Evolutionary conservation across 2,113 vertebrate species (phyloP).

Genomic region (Ictalurus punctatus): DNA sequence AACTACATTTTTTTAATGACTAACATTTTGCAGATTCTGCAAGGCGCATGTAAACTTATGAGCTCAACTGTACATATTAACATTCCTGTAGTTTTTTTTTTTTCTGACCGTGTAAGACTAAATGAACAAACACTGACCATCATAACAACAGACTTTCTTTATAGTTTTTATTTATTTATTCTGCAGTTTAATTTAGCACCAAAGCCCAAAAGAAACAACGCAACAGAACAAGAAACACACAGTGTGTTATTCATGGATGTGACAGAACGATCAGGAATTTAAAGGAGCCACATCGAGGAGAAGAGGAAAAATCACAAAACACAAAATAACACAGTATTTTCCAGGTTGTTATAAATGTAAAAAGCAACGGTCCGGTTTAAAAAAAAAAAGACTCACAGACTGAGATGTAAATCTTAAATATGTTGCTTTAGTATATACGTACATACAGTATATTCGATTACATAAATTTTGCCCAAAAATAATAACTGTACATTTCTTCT

Average conservation of each 20-base stretch:
- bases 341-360: not conserved
- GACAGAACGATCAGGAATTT: not conserved
- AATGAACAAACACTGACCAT: not conserved
- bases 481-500: not conserved
- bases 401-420: not conserved
- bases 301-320: not conserved
- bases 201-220: constrained; percentile 53
- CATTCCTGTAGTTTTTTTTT: not conserved
- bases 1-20: too few relatives aligned
- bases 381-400: not conserved
- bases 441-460: not conserved
- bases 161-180: constrained; percentile 33
- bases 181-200: constrained; percentile 63
- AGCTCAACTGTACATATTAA: not conserved
- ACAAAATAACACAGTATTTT: not conserved
- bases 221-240: constrained; percentile 32
- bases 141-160: not conserved
- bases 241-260: constrained; percentile 2
- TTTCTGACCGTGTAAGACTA: not conserved
- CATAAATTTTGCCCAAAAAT: not conserved
- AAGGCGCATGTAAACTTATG: too few relatives aligned
- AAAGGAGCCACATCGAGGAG: not conserved
- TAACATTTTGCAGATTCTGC: too few relatives aligned
- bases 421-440: not conserved
- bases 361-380: not conserved